Evolutionary conservation across 2,113 vertebrate genomes (phyloP), one percentile per base, ranked within the genome.

Genomic region (Hyaena hyaena): DNA sequence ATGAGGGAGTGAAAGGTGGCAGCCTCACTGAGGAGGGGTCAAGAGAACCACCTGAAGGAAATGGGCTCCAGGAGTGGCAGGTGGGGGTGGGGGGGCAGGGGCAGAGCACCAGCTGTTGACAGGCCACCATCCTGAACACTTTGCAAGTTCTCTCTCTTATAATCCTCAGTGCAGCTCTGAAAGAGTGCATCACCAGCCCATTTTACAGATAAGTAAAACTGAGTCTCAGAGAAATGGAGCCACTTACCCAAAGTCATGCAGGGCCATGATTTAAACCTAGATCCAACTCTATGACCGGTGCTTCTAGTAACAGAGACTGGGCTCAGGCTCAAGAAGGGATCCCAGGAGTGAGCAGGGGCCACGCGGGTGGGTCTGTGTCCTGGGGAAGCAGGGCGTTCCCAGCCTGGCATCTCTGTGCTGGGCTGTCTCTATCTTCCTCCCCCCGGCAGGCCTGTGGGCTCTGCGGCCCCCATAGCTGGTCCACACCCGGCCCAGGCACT

Each of bases 291-390:
- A 0, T 69, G 58, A 19, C 17, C 39, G 39, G 16, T 23, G 48
- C 10, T 9, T 53, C 50, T 3, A 14, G 58, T 5, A 21, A 7
- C 61, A 65, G 50, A 94, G 31, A 33, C 23, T 21, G 31, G 26
- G 16, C 28, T n/a, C 2, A 10, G 88, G 14, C 26, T 10, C 4
- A 55, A 39, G 24, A 31, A 19, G 39, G 69, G 24, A 21, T 15
- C 11, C 31, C 33, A 19, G 39, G 84, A 33, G 33, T 0, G 17
- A 43, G 19, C 26, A n/a, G 45, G 39, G 69, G 77, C 7, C 58
- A 33, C 2, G 3, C 1, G 5, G 28, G 28, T 0, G 0, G 69
- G 19, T 65, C 33, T n/a, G 15, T 1, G 2, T 24, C 68, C 65
- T 35, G 4, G 28, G 68, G 19, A 26, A 31, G 66, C 0, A 0